Evolutionary conservation across 2,797 vertebrate genomes (phyloP).

Genomic region (Hydrolagus colliei): DNA sequence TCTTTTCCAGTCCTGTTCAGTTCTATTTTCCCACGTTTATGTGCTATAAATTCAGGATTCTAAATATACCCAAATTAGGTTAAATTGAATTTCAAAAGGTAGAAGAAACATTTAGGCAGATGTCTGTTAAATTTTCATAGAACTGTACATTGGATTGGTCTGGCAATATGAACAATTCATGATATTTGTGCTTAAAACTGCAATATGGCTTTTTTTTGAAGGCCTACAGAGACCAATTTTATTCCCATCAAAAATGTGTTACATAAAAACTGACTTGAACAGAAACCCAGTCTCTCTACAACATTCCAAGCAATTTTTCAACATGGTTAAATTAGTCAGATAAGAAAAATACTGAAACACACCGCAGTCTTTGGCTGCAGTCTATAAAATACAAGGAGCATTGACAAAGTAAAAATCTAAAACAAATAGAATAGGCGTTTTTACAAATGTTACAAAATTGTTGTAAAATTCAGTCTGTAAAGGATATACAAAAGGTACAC

Average conservation of each 20-base stretch:
- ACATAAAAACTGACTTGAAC: not conserved
- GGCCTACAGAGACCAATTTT: slow-evolving; percentile 16
- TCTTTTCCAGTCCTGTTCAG: too few relatives aligned
- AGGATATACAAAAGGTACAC: slow-evolving; percentile 3
- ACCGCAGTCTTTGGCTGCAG: slow-evolving; percentile 4
- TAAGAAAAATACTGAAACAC: slow-evolving; percentile 13
- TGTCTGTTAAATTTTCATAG: not conserved
- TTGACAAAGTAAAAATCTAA: slow-evolving; percentile 18
- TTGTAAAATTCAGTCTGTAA: slow-evolving; percentile 5
- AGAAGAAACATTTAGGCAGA: not conserved
- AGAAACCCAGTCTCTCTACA: not conserved
- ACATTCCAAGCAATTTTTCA: slow-evolving; percentile 17
- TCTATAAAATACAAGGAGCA: slow-evolving; percentile 20
- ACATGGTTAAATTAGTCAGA: slow-evolving; percentile 22
- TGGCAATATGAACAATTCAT: not conserved
- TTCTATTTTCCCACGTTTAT: too few relatives aligned
- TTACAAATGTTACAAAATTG: not conserved
- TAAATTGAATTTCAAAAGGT: slow-evolving; percentile 7
- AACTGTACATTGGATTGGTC: not conserved
- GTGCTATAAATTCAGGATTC: not conserved
- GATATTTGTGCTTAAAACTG: slow-evolving; percentile 16
- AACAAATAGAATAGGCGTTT: slow-evolving; percentile 3
- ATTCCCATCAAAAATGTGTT: not conserved
- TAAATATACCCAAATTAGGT: not conserved
- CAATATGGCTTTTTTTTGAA: slow-evolving; percentile 13